phyloP scores from a whole-genome alignment of 2,888 invertebrate genomes.

The Sphaeridia pumilis region DNA sequence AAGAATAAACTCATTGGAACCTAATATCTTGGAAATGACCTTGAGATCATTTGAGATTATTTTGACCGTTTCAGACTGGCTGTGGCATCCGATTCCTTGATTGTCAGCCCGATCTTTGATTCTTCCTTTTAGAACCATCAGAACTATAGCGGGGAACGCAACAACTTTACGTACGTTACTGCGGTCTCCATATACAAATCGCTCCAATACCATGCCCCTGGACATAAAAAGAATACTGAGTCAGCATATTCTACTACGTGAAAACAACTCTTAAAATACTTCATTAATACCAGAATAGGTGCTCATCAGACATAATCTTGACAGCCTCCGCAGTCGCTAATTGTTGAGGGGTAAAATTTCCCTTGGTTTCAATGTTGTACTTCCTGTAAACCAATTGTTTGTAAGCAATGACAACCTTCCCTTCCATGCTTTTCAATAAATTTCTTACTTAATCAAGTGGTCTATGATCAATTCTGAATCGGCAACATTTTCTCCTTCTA shows the following conservation, averaged over 20 bases:
- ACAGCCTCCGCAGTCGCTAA: slow-evolving; percentile 3
- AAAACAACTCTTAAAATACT: neutral
- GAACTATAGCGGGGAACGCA: neutral
- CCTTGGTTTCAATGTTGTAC: neutral
- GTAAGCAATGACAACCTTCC: neutral
- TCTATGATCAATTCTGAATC: slow-evolving; percentile 30
- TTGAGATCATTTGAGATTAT: slow-evolving; percentile 23
- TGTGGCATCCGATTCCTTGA: slow-evolving; percentile 23
- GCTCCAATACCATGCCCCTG: slow-evolving; percentile 12
- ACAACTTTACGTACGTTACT: slow-evolving; percentile 1
- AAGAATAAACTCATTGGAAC: slow-evolving; percentile 22
- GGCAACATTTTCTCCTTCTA: slow-evolving; percentile 21
- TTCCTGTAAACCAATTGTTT: neutral
- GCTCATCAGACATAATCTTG: slow-evolving; percentile 11
- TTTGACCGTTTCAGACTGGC: slow-evolving; percentile 21
- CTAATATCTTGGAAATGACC: slow-evolving; percentile 25
- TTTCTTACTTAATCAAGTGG: slow-evolving; percentile 21
- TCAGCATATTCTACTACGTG: neutral
- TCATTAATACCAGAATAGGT: slow-evolving; percentile 9
- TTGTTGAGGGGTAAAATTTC: neutral
- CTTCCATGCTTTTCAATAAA: neutral
- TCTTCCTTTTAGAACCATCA: neutral
- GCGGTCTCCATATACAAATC: slow-evolving; percentile 1
- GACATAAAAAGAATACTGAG: neutral
- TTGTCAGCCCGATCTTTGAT: neutral